A percentile compares a stretch with the other conserved stretches of the same genome.
These are phyloP conservation scores for Caenorhabditis elegans DNA, from an alignment of 1,140 invertebrate species.

Conservation along the genomic window WBcel235 BX284606.5:5268501-5269000, in stretches of 20 bases:
- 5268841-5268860: constrained; percentile 37
- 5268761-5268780: background rate
- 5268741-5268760: background rate
- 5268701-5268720: too few relatives aligned
- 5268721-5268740: background rate
- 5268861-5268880: constrained; percentile 45
- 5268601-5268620: background rate
- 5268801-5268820: constrained; percentile 37
- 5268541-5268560: background rate
- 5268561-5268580: background rate
- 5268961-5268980: constrained; percentile 30
- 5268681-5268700: too few relatives aligned
- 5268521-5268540: constrained; percentile 11
- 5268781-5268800: constrained; percentile 13
- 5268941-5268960: background rate
- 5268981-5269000: constrained; percentile 32
- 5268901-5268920: background rate
- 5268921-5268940: background rate
- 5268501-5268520: constrained; percentile 19
- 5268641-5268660: too few relatives aligned
- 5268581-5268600: background rate
- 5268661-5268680: too few relatives aligned
- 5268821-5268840: constrained; percentile 36
- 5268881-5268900: constrained; percentile 6
- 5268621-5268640: background rate